Evolutionary conservation across 2,113 vertebrate genomes (phyloP), one percentile per base, ranked within the genome.

Genomic region (Myrmecobius fasciatus): DNA sequence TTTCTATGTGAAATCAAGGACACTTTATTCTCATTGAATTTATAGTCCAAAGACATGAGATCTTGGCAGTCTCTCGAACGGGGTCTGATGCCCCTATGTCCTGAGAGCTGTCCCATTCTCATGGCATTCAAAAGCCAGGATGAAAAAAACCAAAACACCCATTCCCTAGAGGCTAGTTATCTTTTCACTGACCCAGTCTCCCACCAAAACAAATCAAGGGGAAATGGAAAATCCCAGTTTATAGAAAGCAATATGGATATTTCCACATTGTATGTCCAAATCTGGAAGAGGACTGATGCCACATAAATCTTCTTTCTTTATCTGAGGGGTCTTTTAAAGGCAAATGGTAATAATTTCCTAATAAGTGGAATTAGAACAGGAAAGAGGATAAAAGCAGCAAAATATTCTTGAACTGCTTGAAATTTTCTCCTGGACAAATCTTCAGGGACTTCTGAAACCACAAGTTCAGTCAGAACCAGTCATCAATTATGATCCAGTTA

Each of bases 101-200:
- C 93, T 95, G 92, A 92, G 96, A 93, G 49, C 36, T 5, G 11
- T 92, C 91, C 52, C 75, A 10, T 94, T 97, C 95, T 88, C 96
- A 97, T 48, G 54, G n/a, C 36, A 51, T 25, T 46, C 43, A 36
- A 53, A 53, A 7, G 26, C 36, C 91, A 89, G 49, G 31, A 24
- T 1, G 25, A 46, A 93, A 56, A 48, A 31, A 49, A 31, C n/a
- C n/a, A 91, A 26, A n/a, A 9, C 48, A 9, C 43, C 53, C 12
- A 12, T 24, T 93, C 9, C 53, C 67, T 0, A 48, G 54, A 89
- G 91, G 3, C 49, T 53, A 1, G 25, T 53, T 60, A 54, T 49
- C 26, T 52, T 91, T 49, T 83, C 89, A 31, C 60, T 92, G 54
- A 93, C 52, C 24, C 3, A 52, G 24, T 22, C 31, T 91, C 6